Evolutionary conservation across 2,888 invertebrate species (phyloP).

Genomic region (Microplitis deprimator): DNA sequence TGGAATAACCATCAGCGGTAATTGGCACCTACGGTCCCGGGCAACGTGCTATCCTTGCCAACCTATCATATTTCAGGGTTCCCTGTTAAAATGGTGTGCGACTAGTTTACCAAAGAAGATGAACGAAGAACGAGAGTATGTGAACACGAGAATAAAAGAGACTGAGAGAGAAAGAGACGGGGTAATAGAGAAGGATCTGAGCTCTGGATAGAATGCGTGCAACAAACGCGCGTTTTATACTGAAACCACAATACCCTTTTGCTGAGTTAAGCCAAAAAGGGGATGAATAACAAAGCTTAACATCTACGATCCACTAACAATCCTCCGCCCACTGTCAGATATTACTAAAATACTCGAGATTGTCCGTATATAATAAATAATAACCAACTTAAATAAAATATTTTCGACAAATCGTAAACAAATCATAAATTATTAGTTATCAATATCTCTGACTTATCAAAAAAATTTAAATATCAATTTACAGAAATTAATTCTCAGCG

Average conservation of each 20-base stretch:
- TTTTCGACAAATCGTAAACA: neutral
- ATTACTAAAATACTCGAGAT: neutral
- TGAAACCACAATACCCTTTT: slow-evolving; percentile 36
- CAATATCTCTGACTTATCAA: no score
- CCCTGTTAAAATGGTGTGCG: slow-evolving; percentile 27
- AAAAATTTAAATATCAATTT: no score
- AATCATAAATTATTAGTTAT: neutral
- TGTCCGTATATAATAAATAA: neutral
- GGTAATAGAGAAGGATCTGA: slow-evolving; percentile 31
- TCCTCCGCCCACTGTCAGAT: slow-evolving; percentile 53
- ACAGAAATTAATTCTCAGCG: no score
- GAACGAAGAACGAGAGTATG: slow-evolving; percentile 45
- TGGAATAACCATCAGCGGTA: slow-evolving; percentile 70
- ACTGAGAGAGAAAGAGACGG: slow-evolving; percentile 43
- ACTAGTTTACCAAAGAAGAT: slow-evolving; percentile 42
- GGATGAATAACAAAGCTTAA: slow-evolving; percentile 63
- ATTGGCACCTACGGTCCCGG: slow-evolving; percentile 67
- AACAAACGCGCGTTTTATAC: slow-evolving; percentile 64
- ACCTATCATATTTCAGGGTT: slow-evolving; percentile 67
- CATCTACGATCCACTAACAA: slow-evolving; percentile 67
- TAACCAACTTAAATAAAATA: neutral
- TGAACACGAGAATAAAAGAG: no score
- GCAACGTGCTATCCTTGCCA: slow-evolving; percentile 36
- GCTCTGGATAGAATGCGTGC: slow-evolving; percentile 54
- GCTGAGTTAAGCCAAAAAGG: slow-evolving; percentile 16